Base-by-base conservation (phyloP, 2,113 vertebrate genomes). In the Geococcyx californianus region DNA sequence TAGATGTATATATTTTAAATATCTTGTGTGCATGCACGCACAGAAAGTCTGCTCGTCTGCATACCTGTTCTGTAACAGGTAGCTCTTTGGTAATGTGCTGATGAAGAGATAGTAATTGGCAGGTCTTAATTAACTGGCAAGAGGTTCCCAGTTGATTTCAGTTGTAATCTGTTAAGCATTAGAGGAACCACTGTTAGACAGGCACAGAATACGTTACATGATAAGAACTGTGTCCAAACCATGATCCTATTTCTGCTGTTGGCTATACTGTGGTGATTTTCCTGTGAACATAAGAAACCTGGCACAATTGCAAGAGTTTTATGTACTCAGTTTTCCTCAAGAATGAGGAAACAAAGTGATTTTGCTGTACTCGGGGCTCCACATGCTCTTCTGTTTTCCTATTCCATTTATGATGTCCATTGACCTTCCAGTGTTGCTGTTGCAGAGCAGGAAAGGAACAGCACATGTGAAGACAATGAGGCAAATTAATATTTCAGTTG, bases 121-220 rank as follows among this genome's bases (percentile, higher is more conserved):
- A 87, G 60, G 54, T 92, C 63, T 94, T 94, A 89, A 96, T 97
- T 95, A 94, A 78, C 83, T 79, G 73, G 49, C 34, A 92, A 96
- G 94, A 90, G 67, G 67, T 95, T 87, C 70, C 54, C 44, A 80
- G 62, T 66, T 94, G 36, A 52, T 70, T 76, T 78, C 23, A 11
- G 28, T 29, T 83, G n/a, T 87, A 82, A 58, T 52, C 58, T 63
- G 58, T 51, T 76, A 31, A 16, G 13, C 28, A 25, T 44, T 63
- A 51, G 33, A 69, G 62, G 26, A 81, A 75, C 58, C 23, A 4
- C 31, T 58, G 9, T 76, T 56, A 77, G 34, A 20, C 31, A 69
- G 16, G 7, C 33, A 45, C 24, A 45, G 38, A 13, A 19, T 38
- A 64, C 17, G 33, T 16, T 16, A 23, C 29, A n/a, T 31, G 28